Percentiles rank a stretch among this genome's conserved stretches.
Conservation (phyloP, 2,797 vertebrate species). For the Crenichthys baileyi region DNA sequence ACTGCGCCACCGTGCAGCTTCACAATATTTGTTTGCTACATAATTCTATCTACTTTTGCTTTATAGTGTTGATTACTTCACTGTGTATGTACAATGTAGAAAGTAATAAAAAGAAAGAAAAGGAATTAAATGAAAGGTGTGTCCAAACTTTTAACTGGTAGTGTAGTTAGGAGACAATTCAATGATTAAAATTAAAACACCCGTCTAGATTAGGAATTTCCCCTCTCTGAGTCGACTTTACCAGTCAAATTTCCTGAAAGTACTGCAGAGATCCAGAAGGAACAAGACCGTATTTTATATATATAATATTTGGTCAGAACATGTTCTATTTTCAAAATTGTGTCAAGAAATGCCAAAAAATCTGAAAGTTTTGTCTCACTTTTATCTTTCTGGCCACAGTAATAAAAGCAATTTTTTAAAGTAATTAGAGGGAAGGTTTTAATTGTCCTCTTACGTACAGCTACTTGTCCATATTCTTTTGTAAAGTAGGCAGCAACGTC, state of each 20-base stretch:
- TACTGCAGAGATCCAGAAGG: not conserved
- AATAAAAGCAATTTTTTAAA: not conserved
- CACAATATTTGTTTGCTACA: too few species aligned
- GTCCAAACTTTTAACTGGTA: too few species aligned
- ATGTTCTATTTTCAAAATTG: not conserved
- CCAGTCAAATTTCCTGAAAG: not conserved
- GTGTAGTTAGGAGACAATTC: too few species aligned
- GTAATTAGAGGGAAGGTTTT: constrained; percentile 30
- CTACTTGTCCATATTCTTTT: constrained; percentile 87
- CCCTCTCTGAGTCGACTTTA: not conserved
- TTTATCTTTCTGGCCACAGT: not conserved
- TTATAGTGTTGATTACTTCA: too few species aligned
- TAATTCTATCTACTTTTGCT: too few species aligned
- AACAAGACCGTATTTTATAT: not conserved
- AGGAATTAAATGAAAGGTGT: too few species aligned
- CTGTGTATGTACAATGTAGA: too few species aligned
- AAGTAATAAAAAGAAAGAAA: too few species aligned
- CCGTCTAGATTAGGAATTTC: too few species aligned
- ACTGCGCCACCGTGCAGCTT: too few species aligned
- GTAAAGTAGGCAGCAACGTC: constrained; percentile 86
- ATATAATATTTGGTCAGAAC: too few species aligned
- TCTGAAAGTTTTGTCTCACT: not conserved
- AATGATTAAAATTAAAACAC: too few species aligned
- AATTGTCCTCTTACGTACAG: constrained; percentile 81
- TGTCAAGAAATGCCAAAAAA: not conserved